These are phyloP conservation scores for Furnarius figulus DNA, from an alignment of 2,113 vertebrate species.

Conservation along the genomic window DNA sequence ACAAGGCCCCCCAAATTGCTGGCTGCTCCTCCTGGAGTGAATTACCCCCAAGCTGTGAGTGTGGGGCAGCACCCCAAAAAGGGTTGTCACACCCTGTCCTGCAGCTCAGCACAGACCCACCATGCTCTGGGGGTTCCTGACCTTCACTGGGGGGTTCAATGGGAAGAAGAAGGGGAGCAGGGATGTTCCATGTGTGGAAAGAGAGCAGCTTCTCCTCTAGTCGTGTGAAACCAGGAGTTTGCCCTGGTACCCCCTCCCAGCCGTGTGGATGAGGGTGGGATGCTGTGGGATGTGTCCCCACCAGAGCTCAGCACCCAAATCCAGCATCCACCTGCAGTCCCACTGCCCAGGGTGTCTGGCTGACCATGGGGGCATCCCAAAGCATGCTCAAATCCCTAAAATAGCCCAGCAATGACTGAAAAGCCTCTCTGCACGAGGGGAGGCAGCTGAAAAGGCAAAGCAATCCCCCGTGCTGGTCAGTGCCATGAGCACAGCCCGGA, in stretches of 20 bases:
- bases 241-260: not conserved
- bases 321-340: accelerated
- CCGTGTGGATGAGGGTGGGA: accelerated
- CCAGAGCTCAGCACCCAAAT: not conserved
- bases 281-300: not conserved
- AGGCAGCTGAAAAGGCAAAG: not conserved
- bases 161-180: not conserved
- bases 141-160: not conserved
- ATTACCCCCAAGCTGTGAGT: accelerated
- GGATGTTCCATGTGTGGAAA: accelerated
- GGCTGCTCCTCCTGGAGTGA: accelerated
- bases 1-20: not conserved
- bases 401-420: not conserved
- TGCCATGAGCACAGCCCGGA: not conserved
- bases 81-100: not conserved
- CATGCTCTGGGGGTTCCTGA: accelerated
- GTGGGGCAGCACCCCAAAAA: not conserved
- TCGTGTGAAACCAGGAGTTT: not conserved
- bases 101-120: not conserved
- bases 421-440: accelerated
- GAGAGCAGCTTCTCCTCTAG: not conserved
- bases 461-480: not conserved
- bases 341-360: accelerated
- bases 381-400: not conserved
- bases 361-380: not conserved